A percentile compares a stretch with the other conserved stretches of the same genome.
Evolutionary conservation across 53 echinoderm and acorn worm species (phyloP).

Genomic region (Apostichopus leukothele): DNA sequence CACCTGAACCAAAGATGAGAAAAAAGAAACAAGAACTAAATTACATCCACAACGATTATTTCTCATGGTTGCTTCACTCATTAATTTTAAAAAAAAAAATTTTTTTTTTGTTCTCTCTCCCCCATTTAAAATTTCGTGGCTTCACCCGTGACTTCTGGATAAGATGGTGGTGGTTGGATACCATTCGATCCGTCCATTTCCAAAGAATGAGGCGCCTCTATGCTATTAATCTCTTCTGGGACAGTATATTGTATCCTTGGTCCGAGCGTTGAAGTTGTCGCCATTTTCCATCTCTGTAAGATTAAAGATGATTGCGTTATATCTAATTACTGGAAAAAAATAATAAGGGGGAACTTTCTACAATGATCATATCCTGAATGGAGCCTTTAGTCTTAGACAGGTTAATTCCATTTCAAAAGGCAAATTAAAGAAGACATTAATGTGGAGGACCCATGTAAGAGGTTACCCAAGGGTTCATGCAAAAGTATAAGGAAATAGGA

Average conservation of each 20-base stretch:
- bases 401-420: too few species aligned
- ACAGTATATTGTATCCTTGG: not conserved
- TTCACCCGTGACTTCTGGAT: conserved; percentile 31
- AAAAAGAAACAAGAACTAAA: not conserved
- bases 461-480: too few species aligned
- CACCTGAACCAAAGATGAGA: not conserved
- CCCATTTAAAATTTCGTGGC: not conserved
- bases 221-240: not conserved
- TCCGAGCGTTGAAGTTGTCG: conserved; percentile 24
- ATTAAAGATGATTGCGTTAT: not conserved
- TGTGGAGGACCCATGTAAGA: too few species aligned
- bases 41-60: not conserved
- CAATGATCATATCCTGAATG: not conserved
- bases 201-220: not conserved
- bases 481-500: too few species aligned
- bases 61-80: not conserved
- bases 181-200: conserved; percentile 19
- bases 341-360: too few species aligned
- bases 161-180: conserved; percentile 11
- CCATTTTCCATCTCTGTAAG: conserved; percentile 21
- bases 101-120: too few species aligned
- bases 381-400: not conserved
- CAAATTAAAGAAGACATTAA: too few species aligned
- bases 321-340: not conserved
- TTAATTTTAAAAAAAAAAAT: not conserved